phyloP scores from a whole-genome alignment of 1,140 invertebrate species.

The Nautilus pompilius region DNA sequence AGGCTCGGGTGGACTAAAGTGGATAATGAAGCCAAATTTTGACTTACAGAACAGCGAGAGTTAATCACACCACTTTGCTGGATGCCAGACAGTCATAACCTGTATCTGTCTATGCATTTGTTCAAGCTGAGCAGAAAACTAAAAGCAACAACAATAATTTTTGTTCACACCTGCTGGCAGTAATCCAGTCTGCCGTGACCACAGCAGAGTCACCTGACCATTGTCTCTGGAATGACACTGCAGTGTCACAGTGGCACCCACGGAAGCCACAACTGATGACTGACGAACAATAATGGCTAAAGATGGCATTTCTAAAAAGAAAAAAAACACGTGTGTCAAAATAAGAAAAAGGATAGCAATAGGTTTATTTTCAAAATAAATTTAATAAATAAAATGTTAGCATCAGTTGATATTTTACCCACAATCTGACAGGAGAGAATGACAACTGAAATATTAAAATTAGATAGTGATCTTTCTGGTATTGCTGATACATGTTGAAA shows the following conservation, averaged over 20 bases:
- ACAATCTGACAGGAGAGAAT: too few species aligned
- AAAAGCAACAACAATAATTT: neutral
- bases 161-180: constrained; percentile 60
- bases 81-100: neutral
- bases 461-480: too few species aligned
- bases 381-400: too few species aligned
- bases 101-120: neutral
- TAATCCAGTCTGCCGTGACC: constrained; percentile 37
- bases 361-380: too few species aligned
- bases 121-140: neutral
- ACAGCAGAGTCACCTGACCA: constrained; percentile 32
- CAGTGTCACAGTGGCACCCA: constrained; percentile 34
- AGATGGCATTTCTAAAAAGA: constrained; percentile 12
- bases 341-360: too few species aligned
- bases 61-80: neutral
- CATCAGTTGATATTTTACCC: too few species aligned
- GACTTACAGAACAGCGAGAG: too few species aligned
- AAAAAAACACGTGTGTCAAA: neutral
- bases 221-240: constrained; percentile 40
- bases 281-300: constrained; percentile 54
- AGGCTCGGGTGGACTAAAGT: too few species aligned
- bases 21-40: too few species aligned
- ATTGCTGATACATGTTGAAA: too few species aligned
- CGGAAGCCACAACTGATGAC: constrained; percentile 35
- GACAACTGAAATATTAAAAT: too few species aligned